These are phyloP conservation scores for Acanthopleura granulata DNA, from an alignment of 2,888 invertebrate species.

Conservation along the genomic window DNA sequence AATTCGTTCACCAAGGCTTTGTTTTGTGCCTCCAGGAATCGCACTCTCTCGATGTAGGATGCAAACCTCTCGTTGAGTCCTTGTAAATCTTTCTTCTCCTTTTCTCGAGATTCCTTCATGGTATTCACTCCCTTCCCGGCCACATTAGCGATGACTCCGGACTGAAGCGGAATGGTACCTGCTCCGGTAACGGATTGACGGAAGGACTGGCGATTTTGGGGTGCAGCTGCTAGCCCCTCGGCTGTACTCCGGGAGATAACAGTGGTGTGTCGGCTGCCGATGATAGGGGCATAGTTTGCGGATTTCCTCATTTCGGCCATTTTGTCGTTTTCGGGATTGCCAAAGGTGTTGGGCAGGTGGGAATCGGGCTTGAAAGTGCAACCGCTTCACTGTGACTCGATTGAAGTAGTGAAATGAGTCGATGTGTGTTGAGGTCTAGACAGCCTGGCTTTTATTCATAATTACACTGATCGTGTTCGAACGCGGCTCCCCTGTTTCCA, in stretches of 20 bases:
- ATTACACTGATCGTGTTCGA: too few species aligned
- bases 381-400: too few species aligned
- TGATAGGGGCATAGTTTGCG: neutral
- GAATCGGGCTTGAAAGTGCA: too few species aligned
- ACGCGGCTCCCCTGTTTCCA: too few species aligned
- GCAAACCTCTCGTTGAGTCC: constrained; percentile 72
- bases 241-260: constrained; percentile 5
- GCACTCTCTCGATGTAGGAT: constrained; percentile 71
- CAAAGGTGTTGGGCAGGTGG: too few species aligned
- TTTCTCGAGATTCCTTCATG: constrained; percentile 68
- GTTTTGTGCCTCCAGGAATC: constrained; percentile 68
- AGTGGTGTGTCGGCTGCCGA: constrained; percentile 9
- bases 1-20: constrained; percentile 61
- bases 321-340: neutral
- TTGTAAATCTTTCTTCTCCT: constrained; percentile 72
- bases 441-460: too few species aligned
- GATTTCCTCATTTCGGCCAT: constrained; percentile 10
- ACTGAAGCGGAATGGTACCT: constrained; percentile 2
- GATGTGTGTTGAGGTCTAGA: too few species aligned
- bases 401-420: too few species aligned
- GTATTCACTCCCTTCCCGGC: constrained; percentile 64
- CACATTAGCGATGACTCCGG: constrained; percentile 41
- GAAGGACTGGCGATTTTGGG: neutral
- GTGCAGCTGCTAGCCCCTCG: neutral
- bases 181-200: neutral